Conservation (phyloP, 2,888 invertebrate genomes). For the Phortica magna region DNA sequence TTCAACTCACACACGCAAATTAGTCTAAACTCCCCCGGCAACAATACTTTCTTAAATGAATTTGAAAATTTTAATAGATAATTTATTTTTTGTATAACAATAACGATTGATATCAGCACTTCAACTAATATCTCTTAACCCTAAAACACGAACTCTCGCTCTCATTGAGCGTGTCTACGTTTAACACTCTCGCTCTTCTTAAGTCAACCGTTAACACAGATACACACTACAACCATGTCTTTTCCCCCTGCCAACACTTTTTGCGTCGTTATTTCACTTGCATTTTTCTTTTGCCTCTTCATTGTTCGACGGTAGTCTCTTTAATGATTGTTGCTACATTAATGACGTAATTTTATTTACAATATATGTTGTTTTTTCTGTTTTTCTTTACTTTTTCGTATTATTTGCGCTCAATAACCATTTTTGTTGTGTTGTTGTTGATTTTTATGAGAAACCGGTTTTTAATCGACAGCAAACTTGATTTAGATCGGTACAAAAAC, state of each 20-base stretch:
- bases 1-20: conserved; percentile 54
- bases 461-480: conserved; percentile 1
- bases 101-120: too few species aligned
- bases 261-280: conserved; percentile 7
- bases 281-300: neutral
- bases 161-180: neutral
- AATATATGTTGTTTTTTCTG: neutral
- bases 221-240: too few species aligned
- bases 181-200: conserved; percentile 5
- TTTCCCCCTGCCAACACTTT: neutral
- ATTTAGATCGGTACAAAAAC: neutral
- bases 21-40: conserved; percentile 66
- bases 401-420: neutral
- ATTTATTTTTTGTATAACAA: neutral
- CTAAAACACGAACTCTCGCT: too few species aligned
- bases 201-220: too few species aligned
- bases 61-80: conserved; percentile 34
- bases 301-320: neutral
- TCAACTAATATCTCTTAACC: too few species aligned
- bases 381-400: neutral
- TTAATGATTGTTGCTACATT: neutral
- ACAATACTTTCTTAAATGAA: conserved; percentile 49
- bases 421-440: conserved; percentile 2
- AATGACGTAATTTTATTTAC: conserved; percentile 29
- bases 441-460: conserved; percentile 21